Evolutionary conservation across 2,797 vertebrate genomes (phyloP), one percentile per base, ranked within the genome.

Genomic region (Thamnophis elegans): DNA sequence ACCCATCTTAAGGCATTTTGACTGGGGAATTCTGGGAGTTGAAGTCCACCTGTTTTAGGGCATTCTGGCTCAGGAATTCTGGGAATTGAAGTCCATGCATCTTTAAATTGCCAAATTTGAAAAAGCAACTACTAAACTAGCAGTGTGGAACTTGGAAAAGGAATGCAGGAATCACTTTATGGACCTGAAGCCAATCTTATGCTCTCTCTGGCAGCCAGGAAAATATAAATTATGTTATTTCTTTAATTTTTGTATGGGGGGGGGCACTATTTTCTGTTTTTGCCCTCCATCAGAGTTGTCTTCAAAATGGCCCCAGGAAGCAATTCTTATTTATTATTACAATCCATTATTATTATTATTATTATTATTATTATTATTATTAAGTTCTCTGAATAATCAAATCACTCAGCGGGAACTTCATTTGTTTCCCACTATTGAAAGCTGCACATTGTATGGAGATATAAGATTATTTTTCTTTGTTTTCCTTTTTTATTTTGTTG

Each of bases 1-100:
- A 62, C 0, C 10, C 4, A 0, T 26, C 1, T 60, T 60, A 10
- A 60, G 1, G 8, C 4, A 88, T 59, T 3, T 0, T 22, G 14
- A 4, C 16, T 42, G 36, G 1, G 20, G 55, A 36, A 88, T 58
- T 88, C 9, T 42, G 87, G 32, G n/a, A 42, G 20, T 18, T n/a
- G 16, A 26, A 9, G 13, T 86, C 85, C 59, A 26, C 1, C 2
- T 0, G 1, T 60, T 3, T 60, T 60, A 26, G 60, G 4, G 18
- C 25, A 60, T 58, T 20, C 0, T 6, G 56, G 56, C 56, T 58
- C 18, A 2, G 56, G 56, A 58, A 58, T 58, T 59, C 58, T 22
- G 58, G 58, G 58, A 59, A 1, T 2, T 58, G 56, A 58, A 58
- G 18, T 58, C 22, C 58, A 25, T 9, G 7, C 7, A 8, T 56